Evolutionary conservation across 2,797 vertebrate species (phyloP), one percentile per base, ranked within the genome.

Genomic region (Neostethus bicornis): DNA sequence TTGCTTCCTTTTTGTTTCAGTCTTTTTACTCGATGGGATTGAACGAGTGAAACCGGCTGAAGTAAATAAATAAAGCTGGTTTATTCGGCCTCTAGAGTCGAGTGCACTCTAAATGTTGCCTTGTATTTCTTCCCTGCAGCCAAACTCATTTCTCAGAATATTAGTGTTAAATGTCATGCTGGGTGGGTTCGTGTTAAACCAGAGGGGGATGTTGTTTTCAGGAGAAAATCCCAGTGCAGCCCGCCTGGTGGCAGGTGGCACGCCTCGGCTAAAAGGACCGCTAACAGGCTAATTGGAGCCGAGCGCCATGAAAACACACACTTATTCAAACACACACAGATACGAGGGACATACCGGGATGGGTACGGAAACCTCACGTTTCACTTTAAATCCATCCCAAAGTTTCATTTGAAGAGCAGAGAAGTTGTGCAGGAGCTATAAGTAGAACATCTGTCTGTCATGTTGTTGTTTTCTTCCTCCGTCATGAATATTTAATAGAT

Each of bases 121-220:
- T 53, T 34, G 13, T 12, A 14, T 32, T 59, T 44, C 31, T 25
- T 35, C 66, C 53, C 64, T 31, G 55, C 61, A 66, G 76, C 46
- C 57, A 72, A 78, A 78, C 46, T 79, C 32, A 78, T 70, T 84
- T 76, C 59, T 57, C 64, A 70, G 65, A 83, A 83, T 76, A 77
- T 81, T 61, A 80, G 28, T 56, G 25, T 3, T 1, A 26, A 35
- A 47, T 24, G 55, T 13, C 25, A 49, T 69, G 61, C 21, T 29
- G 66, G 55, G 72, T 43, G 63, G 65, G 25, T 54, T 60, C 79
- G 57, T 83, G 77, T 81, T 52, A 49, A 62, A 55, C 14, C 14
- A 5, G 61, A 67, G 62, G 16, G 6, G 37, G 45, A 50, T 29
- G 63, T 41, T 4, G 34, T 6, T 52, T 52, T 46, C 26, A 60